These are phyloP conservation scores for Alitta virens DNA, from an alignment of 2,888 invertebrate genomes.

Conservation along the genomic window DNA sequence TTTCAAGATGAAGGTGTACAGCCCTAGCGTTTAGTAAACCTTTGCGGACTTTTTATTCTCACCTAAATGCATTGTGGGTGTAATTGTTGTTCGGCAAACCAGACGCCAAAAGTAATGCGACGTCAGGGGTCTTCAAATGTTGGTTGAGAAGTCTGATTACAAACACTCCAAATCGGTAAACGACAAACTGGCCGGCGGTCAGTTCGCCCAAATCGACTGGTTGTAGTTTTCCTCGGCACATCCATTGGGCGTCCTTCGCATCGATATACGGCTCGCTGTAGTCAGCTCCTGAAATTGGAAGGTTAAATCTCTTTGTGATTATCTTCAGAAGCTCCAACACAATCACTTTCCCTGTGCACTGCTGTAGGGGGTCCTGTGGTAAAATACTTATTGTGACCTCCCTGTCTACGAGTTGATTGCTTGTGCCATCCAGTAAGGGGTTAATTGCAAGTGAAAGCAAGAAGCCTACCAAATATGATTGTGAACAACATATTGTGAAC, in stretches of 20 bases:
- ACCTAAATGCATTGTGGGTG: slow-evolving; percentile 35
- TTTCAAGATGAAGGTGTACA: too few relatives aligned
- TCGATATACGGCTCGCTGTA: slow-evolving; percentile 48
- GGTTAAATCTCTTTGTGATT: neutral
- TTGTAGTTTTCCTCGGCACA: slow-evolving; percentile 42
- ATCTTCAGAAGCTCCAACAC: too few relatives aligned
- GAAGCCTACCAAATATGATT: too few relatives aligned
- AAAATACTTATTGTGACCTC: too few relatives aligned
- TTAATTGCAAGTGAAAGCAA: too few relatives aligned
- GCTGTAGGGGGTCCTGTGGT: neutral
- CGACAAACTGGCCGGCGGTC: slow-evolving; percentile 47
- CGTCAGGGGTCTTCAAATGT: slow-evolving; percentile 37
- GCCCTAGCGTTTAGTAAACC: too few relatives aligned
- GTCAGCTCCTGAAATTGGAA: slow-evolving; percentile 41
- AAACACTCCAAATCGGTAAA: slow-evolving; percentile 53
- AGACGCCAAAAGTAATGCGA: slow-evolving; percentile 49
- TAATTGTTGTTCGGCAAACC: slow-evolving; percentile 51
- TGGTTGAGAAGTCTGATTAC: slow-evolving; percentile 45
- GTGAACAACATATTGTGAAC: too few relatives aligned
- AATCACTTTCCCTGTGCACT: too few relatives aligned
- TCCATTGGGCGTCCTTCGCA: slow-evolving; percentile 53
- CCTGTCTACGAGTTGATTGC: too few relatives aligned
- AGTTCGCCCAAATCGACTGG: slow-evolving; percentile 45
- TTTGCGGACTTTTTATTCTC: too few relatives aligned
- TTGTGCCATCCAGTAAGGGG: too few relatives aligned